Percentiles rank a stretch among this genome's conserved stretches.
Evolutionary conservation across 2,113 vertebrate species (phyloP).

Genomic region (Hemibagrus wyckioides): DNA sequence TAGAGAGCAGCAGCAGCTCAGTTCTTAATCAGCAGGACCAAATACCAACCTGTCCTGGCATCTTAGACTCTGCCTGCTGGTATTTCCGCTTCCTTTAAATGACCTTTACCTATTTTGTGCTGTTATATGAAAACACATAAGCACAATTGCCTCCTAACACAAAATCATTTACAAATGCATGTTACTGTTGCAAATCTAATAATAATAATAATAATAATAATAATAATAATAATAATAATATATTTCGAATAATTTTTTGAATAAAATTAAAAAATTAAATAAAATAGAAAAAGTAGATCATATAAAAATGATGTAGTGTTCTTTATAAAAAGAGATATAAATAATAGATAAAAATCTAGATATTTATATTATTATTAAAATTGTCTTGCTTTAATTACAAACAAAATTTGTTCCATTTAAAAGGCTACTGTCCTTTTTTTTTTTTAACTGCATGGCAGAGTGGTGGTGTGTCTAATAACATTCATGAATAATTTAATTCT

Average conservation of each 20-base stretch:
- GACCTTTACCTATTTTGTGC: slow-evolving; percentile 52
- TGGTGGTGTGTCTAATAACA: slow-evolving; percentile 65
- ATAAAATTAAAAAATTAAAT: no score
- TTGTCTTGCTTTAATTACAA: slow-evolving; percentile 22
- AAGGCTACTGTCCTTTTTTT: slow-evolving; percentile 69
- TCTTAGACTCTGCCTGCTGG: slow-evolving; percentile 49
- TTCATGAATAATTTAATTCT: slow-evolving; percentile 76
- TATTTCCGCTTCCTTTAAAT: slow-evolving; percentile 50
- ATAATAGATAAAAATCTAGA: no score
- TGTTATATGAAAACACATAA: slow-evolving; percentile 41
- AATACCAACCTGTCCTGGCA: slow-evolving; percentile 50
- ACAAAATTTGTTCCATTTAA: slow-evolving; percentile 65
- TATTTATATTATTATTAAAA: not conserved
- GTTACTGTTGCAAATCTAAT: not conserved
- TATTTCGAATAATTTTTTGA: no score
- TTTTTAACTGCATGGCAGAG: slow-evolving; percentile 43
- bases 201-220: no score
- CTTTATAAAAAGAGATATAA: not conserved
- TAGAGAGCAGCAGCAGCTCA: slow-evolving; percentile 35
- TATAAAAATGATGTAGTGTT: not conserved
- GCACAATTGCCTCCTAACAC: not conserved
- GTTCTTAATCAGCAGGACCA: slow-evolving; percentile 49
- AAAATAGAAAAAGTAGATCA: not conserved
- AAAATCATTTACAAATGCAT: slow-evolving; percentile 12
- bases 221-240: no score